Base-by-base conservation (phyloP, 1,140 invertebrate species). In the Aphelenchoides besseyi region DNA sequence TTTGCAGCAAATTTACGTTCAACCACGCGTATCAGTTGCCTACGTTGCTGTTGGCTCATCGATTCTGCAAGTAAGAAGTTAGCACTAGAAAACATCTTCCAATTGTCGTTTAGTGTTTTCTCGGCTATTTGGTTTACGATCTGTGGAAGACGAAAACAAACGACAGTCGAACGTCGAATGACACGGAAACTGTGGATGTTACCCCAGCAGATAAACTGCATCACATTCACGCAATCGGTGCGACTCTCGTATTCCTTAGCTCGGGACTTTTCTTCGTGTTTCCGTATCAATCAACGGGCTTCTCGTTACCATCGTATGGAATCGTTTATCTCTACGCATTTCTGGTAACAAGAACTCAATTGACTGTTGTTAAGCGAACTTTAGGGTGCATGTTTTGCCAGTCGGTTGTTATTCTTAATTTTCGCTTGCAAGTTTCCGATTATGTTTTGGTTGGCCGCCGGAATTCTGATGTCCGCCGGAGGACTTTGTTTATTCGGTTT, bases 351-450 rank as follows among this genome's bases (percentile, higher is more conserved):
- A 12, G 12, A 48, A 48, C 41, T 48, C 41, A 48, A 48, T 16
- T 16, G 41, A 48, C n/a, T n/a, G n/a, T n/a, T n/a, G n/a, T n/a
- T n/a, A n/a, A n/a, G n/a, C 12, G 41, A 23, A 48, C 23, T 48
- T 12, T 23, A 48, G 41, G 41, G 12, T 5, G 55, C 5, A 28
- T 59, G 55, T 59, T 59, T 59, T 5, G 55, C 55, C 5, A 59
- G 55, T 33, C 55, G 55, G 5, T 28, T 59, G 26, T 33, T 59
- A 33, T 59, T 59, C 5, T 23, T 59, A 12, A 18, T 23, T 59
- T 59, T 59, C 18, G 55, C 55, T 5, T 59, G 26, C 55, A 59
- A 59, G 55, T 59, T 59, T 33, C 55, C 55, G 26, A 5, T 18
- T 5, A 59, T 59, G 55, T 59, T 59, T 59, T 59, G 55, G 55